Base-by-base conservation (phyloP, 1,140 invertebrate species). In the Dendroctonus valens region DNA sequence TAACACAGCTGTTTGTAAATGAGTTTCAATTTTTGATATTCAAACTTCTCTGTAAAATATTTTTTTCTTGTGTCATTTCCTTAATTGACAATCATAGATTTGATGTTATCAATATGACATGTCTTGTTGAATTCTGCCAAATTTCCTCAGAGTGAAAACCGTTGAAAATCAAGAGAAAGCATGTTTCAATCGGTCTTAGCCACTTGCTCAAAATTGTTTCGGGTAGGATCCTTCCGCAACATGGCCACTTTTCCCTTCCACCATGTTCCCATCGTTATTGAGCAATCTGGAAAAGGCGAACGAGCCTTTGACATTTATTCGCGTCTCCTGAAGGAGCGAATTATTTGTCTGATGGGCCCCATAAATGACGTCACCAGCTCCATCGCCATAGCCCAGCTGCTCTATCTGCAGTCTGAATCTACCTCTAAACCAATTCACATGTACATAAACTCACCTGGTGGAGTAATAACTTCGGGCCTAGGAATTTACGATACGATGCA, bases 271-370 rank as follows among this genome's bases (percentile, higher is more conserved):
- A 90, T 91, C 60, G 90, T 93, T 0, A 86, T 93, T 12, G 91
- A 93, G 75, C 88, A 92, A 79, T 89, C 88, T 14, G 89, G 89
- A 9, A 76, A 87, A 76, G 89, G 90, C 42, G 91, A 94, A 77
- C 79, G 91, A 66, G 87, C 89, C 4, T 93, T 92, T 79, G 91
- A 94, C 73, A 93, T 94, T 64, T 94, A 90, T 76, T 92, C 91
- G 0, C 80, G 91, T 68, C 79, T 94, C 9, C 80, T 93, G 2
- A 90, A 91, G 70, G 91, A 93, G 73, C 79, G 91, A 70, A 93
- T 94, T 63, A 88, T 93, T 64, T 93, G 90, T 75, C 74, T 86
- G 6, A 92, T 91, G 89, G 89, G 89, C 9, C 88, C 87, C 79
- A 87, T 93, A 53, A 84, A 85, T 67, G 90, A 93, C 78, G 81